Percentiles rank a stretch among this genome's conserved stretches.
Conservation (phyloP, 2,888 invertebrate genomes). For the Nasonia oneida region DNA sequence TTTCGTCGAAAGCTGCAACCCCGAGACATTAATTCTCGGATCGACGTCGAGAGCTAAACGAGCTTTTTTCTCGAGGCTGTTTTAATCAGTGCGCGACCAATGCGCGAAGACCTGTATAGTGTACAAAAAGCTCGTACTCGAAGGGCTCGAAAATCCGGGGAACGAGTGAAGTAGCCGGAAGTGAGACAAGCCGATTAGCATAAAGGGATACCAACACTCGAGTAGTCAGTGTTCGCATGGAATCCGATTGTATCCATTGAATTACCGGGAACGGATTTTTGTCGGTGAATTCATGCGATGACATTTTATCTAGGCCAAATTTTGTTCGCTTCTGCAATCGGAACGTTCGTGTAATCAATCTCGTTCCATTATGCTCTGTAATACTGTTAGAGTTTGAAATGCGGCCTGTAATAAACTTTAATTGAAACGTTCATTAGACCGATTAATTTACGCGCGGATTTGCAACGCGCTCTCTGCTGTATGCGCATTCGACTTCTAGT, state of each 20-base stretch:
- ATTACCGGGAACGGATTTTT: background rate
- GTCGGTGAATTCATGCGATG: background rate
- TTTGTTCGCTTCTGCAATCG: background rate
- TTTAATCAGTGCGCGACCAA: background rate
- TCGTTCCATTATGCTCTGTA: background rate
- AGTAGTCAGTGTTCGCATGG: background rate
- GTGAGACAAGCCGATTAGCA: slow-evolving; percentile 57
- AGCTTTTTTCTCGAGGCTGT: background rate
- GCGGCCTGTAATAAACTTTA: too few species aligned
- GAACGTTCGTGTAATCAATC: background rate
- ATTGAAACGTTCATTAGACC: too few species aligned
- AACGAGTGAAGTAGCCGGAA: slow-evolving; percentile 31
- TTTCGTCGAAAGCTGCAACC: background rate
- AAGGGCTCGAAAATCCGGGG: background rate
- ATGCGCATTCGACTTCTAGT: background rate
- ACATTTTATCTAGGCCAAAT: background rate
- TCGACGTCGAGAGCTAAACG: background rate
- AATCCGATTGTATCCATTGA: too few species aligned
- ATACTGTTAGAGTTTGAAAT: too few species aligned
- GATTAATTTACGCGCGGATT: too few species aligned
- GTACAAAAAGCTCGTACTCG: slow-evolving; percentile 32
- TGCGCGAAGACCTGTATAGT: background rate
- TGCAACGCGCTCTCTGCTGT: too few species aligned
- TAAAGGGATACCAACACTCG: slow-evolving; percentile 37
- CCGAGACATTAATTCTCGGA: background rate